Evolutionary conservation across 2,113 vertebrate species (phyloP), one percentile per base, ranked within the genome.

Genomic region (Dinomys branickii): DNA sequence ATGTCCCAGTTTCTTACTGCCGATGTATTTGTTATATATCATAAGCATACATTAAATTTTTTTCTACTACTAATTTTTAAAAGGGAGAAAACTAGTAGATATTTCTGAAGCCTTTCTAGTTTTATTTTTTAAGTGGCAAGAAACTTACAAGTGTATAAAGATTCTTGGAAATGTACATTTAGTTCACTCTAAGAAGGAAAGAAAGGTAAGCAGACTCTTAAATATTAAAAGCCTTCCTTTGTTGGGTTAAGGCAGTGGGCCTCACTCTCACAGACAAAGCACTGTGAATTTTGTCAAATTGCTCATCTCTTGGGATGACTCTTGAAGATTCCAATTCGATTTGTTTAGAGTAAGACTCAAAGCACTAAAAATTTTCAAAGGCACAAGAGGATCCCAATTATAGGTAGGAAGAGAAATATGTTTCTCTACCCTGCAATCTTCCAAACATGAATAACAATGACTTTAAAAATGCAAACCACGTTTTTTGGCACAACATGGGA

Each of bases 401-500:
- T 44, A 33, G 50, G 85, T 89, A 94, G 63, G 24, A 54, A 35
- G 10, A 85, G 7, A 6, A 85, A 90, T 38, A 22, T 38, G 56
- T 9, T 93, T 94, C 2, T 7, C 24, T 69, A 47, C n/a, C 65
- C 44, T 93, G 26, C 84, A 61, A 77, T 84, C 54, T 84, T 24
- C 59, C 30, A 63, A 84, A 85, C 7, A 47, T 71, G 20, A 87
- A 67, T 65, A 75, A 54, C 61, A 80, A 52, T 16, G 56, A 58
- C 3, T 87, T 69, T 2, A n/a, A 78, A 38, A 61, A 50, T 22
- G 7, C 28, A 93, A 73, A 61, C 19, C 19, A 58, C 26, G 7
- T 52, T 93, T 93, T 95, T 95, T 93, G 56, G 69, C 33, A 95
- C 85, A 71, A 88, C 4, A 61, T 85, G 41, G 14, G 24, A 44